Percentiles rank a stretch among this genome's conserved stretches.
phyloP scores from a whole-genome alignment of 2,888 invertebrate genomes.

The Metellina segmentata region DNA sequence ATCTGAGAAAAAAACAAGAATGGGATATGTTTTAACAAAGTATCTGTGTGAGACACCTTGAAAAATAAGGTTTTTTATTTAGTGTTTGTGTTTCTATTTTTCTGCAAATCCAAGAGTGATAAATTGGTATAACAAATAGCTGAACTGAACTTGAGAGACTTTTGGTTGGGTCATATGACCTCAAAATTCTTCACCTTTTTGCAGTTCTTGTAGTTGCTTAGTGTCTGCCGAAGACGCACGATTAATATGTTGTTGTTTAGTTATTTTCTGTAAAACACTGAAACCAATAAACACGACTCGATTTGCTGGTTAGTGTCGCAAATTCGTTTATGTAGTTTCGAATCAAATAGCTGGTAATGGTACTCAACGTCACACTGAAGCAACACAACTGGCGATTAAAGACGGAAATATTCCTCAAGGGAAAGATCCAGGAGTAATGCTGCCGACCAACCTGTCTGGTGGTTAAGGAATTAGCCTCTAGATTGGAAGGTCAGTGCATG shows the following conservation, averaged over 20 bases:
- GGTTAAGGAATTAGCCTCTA: too few relatives aligned
- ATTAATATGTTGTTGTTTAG: neutral
- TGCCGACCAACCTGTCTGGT: too few relatives aligned
- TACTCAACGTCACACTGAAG: too few relatives aligned
- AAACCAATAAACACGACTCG: neutral
- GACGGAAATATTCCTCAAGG: too few relatives aligned
- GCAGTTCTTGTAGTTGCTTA: too few relatives aligned
- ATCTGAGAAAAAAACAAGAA: neutral
- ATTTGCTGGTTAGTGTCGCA: neutral
- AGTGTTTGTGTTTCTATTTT: neutral
- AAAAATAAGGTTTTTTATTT: slow-evolving; percentile 8
- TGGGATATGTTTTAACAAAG: slow-evolving; percentile 39
- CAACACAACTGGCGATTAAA: too few relatives aligned
- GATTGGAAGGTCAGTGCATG: too few relatives aligned
- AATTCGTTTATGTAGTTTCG: neutral
- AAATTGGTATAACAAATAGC: slow-evolving; percentile 26
- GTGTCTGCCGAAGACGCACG: neutral
- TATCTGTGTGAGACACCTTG: slow-evolving; percentile 28
- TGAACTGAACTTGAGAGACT: neutral
- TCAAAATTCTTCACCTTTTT: neutral
- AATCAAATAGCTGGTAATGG: too few relatives aligned
- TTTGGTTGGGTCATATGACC: neutral
- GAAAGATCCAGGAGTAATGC: too few relatives aligned
- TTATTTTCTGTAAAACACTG: neutral
- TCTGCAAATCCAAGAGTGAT: slow-evolving; percentile 9